Conservation (phyloP, 2,888 invertebrate genomes). For the Fissipunctia ypsillon region DNA sequence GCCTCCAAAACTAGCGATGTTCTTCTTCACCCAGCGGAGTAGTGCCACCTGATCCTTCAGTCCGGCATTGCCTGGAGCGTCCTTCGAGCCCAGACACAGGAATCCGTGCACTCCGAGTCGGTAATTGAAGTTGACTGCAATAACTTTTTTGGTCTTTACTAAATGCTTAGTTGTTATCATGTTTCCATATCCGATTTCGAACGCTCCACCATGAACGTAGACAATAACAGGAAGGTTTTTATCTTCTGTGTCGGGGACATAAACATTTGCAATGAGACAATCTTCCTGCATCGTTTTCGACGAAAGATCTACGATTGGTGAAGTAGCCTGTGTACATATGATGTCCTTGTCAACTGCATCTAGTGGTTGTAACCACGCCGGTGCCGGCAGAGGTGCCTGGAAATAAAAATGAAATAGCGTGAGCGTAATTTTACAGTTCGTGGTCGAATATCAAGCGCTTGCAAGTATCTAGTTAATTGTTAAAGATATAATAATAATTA, state of each 20-base stretch:
- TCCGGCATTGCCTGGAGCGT: constrained; percentile 75
- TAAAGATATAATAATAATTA: not conserved
- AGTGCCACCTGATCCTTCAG: constrained; percentile 75
- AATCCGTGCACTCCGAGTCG: constrained; percentile 72
- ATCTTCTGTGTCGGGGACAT: constrained; percentile 75
- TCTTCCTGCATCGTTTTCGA: constrained; percentile 70
- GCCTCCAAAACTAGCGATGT: constrained; percentile 75
- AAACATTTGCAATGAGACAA: constrained; percentile 80
- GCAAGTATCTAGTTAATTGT: not conserved
- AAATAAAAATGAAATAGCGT: constrained; percentile 34
- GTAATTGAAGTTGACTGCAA: constrained; percentile 72
- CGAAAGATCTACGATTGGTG: constrained; percentile 12
- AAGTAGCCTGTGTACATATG: constrained; percentile 68
- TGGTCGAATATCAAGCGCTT: not conserved
- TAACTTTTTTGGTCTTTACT: constrained; percentile 63
- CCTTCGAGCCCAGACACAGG: constrained; percentile 70
- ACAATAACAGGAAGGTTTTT: constrained; percentile 71
- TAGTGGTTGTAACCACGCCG: constrained; percentile 68
- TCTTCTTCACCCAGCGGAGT: constrained; percentile 73
- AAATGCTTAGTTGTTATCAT: constrained; percentile 48
- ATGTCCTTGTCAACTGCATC: constrained; percentile 68
- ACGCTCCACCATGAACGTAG: constrained; percentile 73
- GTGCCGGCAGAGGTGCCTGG: constrained; percentile 74
- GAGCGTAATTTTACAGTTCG: not conserved
- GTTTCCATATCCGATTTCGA: constrained; percentile 68